These are phyloP conservation scores for Myotis myotis DNA, from an alignment of 2,797 vertebrate genomes.

Conservation along the genomic window DNA sequence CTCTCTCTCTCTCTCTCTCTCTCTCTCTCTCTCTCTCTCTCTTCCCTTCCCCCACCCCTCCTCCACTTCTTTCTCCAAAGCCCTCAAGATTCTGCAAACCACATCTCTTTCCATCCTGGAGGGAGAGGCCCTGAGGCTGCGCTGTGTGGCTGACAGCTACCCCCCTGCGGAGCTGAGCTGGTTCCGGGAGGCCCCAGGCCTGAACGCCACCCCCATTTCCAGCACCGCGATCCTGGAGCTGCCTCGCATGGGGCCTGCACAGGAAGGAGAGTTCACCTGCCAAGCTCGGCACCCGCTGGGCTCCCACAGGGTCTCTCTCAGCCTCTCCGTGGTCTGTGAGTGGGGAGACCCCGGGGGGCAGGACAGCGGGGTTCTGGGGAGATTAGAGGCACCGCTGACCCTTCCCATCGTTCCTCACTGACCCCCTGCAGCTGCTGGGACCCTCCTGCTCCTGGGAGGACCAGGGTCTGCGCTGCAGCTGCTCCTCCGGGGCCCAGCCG, in stretches of 20 bases:
- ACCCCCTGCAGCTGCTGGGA: background rate
- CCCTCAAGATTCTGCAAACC: background rate
- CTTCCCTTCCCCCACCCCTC: no score
- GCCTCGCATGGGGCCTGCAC: background rate
- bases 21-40: background rate
- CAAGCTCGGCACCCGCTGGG: rapidly evolving
- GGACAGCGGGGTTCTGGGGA: rapidly evolving
- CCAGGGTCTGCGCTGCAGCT: background rate
- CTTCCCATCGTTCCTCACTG: background rate
- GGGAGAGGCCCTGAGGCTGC: no score
- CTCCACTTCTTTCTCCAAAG: background rate
- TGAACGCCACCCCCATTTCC: background rate
- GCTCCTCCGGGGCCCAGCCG: background rate
- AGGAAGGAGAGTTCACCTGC: background rate
- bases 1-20: background rate
- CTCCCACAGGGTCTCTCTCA: background rate
- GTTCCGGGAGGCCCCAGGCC: background rate
- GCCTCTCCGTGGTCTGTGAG: slow-evolving; percentile 29
- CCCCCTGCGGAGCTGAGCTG: no score
- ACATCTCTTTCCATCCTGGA: no score
- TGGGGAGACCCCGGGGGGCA: background rate
- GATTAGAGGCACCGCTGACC: no score
- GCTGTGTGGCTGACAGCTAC: no score
- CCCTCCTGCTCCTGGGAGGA: slow-evolving; percentile 54
- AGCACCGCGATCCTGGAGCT: background rate